Conservation (phyloP, 2,888 invertebrate genomes). For the Trichopoda pennipes region DNA sequence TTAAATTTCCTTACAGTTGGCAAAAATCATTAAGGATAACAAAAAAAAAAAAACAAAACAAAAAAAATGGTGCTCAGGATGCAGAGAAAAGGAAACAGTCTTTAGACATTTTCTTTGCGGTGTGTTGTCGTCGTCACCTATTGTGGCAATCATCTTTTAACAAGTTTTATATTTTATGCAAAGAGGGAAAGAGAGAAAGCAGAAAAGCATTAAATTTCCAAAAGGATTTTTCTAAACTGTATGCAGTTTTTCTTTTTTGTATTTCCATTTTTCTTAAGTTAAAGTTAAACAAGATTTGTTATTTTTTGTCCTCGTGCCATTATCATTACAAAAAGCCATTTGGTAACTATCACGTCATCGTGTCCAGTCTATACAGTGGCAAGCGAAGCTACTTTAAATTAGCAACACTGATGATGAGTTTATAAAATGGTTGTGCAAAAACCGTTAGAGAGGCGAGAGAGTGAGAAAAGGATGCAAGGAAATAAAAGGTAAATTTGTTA, state of each 20-base stretch:
- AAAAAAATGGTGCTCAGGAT: conserved; percentile 12
- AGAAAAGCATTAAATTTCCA: conserved; percentile 76
- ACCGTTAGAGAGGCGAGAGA: background rate
- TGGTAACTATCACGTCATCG: conserved; percentile 51
- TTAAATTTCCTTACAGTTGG: conserved; percentile 59
- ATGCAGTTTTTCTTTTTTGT: conserved; percentile 37
- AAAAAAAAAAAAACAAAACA: too few species aligned
- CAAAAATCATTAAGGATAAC: conserved; percentile 47
- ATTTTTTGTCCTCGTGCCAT: conserved; percentile 18
- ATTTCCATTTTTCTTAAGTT: conserved; percentile 21
- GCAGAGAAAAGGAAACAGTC: conserved; percentile 42
- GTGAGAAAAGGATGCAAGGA: background rate
- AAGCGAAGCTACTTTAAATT: conserved; percentile 40
- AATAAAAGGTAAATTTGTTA: conserved; percentile 36
- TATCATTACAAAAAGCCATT: conserved; percentile 52
- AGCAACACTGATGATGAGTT: conserved; percentile 15
- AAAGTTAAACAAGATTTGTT: conserved; percentile 44
- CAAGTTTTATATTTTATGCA: conserved; percentile 74
- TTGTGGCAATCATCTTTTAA: conserved; percentile 80
- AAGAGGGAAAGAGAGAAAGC: conserved; percentile 35
- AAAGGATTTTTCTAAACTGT: conserved; percentile 56
- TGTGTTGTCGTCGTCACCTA: conserved; percentile 68
- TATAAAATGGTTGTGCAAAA: background rate
- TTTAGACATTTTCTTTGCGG: conserved; percentile 49
- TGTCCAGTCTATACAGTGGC: conserved; percentile 40